A percentile compares a stretch with the other conserved stretches of the same genome.
These are phyloP conservation scores for Platyrinchus mystaceus DNA, from an alignment of 2,797 vertebrate genomes.

Conservation along the genomic window DNA sequence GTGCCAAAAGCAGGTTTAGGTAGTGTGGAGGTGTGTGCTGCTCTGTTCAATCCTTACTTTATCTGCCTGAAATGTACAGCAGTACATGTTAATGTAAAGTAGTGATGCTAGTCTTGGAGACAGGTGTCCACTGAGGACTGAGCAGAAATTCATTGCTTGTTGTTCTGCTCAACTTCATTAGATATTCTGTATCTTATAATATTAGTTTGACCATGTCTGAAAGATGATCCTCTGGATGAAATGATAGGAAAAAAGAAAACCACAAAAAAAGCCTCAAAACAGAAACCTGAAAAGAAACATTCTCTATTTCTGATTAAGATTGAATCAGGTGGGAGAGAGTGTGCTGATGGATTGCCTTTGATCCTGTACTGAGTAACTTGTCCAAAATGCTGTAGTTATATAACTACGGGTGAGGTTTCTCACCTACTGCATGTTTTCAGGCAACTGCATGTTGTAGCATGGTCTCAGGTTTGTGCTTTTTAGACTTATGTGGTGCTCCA, in stretches of 20 bases:
- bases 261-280: not conserved
- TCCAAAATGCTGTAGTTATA: not conserved
- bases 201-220: not conserved
- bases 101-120: not conserved
- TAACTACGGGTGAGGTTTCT: not conserved
- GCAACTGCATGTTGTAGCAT: not conserved
- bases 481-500: not conserved
- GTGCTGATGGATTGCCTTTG: not conserved
- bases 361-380: not conserved
- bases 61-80: not conserved
- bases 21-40: not conserved
- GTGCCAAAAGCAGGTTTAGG: not conserved
- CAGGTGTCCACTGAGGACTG: not conserved
- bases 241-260: not conserved
- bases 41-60: not conserved
- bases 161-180: not conserved
- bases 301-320: not conserved
- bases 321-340: not conserved
- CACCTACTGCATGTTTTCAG: not conserved
- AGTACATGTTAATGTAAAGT: not conserved
- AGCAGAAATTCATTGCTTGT: not conserved
- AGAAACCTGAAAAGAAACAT: not conserved
- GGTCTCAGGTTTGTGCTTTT: not conserved
- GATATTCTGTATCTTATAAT: not conserved
- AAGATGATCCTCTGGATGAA: not conserved